A percentile compares a stretch with the other conserved stretches of the same genome.
These are phyloP conservation scores for Cephus pygmeus DNA, from an alignment of 2,888 invertebrate genomes.

Conservation along the genomic window DNA sequence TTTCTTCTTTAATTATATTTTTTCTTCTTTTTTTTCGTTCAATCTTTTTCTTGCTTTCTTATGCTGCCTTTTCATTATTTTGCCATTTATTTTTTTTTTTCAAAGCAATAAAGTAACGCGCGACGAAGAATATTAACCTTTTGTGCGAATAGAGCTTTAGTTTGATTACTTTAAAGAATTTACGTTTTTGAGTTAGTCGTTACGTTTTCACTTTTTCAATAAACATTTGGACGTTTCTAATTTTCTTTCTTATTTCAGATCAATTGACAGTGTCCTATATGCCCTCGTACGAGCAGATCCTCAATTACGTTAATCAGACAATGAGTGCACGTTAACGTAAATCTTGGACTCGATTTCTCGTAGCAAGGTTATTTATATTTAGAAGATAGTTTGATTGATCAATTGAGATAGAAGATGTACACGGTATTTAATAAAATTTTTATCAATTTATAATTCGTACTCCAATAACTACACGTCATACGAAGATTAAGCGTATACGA, in stretches of 20 bases:
- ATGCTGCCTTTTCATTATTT: neutral
- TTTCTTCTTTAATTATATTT: neutral
- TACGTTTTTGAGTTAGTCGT: neutral
- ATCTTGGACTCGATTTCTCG: neutral
- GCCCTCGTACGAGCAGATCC: neutral
- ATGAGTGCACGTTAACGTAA: neutral
- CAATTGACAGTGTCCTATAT: neutral
- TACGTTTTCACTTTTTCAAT: neutral
- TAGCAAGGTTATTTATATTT: neutral
- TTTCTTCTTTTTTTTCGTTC: neutral
- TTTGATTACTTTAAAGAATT: neutral
- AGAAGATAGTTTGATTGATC: neutral
- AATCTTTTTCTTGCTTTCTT: neutral
- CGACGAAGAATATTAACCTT: too few relatives aligned
- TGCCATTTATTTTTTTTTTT: neutral
- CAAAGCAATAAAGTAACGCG: too few relatives aligned
- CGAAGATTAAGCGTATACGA: neutral
- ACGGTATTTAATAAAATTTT: too few relatives aligned
- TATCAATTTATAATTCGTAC: neutral
- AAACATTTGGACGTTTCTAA: too few relatives aligned
- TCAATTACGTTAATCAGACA: neutral
- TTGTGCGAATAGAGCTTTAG: neutral
- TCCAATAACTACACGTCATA: neutral
- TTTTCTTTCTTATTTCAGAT: too few relatives aligned
- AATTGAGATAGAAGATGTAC: too few relatives aligned